A percentile compares a stretch with the other conserved stretches of the same genome.
Conservation (phyloP, 1,140 invertebrate genomes). For the Sycophaga agraensis region DNA sequence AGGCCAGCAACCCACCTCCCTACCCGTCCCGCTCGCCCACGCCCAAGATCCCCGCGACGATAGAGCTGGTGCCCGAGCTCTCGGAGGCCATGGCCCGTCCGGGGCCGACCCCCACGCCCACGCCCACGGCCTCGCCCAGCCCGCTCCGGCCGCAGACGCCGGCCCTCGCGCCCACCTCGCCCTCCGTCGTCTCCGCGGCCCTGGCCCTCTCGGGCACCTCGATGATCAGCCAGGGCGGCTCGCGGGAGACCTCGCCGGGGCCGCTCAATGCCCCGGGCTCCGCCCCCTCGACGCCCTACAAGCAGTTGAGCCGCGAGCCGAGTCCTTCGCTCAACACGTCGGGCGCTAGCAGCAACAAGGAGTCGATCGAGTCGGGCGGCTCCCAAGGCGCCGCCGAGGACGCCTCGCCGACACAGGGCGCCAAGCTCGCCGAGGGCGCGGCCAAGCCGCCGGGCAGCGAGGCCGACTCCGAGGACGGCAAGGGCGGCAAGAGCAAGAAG, state of each 20-base stretch:
- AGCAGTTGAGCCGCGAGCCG: constrained; percentile 3
- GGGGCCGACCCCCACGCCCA: constrained; percentile 16
- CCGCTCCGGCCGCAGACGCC: constrained; percentile 6
- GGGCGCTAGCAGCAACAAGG: constrained; percentile 16
- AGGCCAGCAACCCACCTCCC: neutral
- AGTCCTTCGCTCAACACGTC: constrained; percentile 29
- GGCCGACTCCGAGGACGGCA: constrained; percentile 47
- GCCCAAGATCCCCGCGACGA: constrained; percentile 19
- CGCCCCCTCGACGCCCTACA: neutral
- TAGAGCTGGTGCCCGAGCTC: neutral
- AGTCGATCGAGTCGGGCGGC: constrained; percentile 21
- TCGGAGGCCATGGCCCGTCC: neutral
- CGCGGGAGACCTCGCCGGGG: neutral
- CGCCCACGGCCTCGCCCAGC: constrained; percentile 8
- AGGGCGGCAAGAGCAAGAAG: constrained; percentile 47
- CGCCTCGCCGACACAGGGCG: neutral
- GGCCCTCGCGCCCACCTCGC: neutral
- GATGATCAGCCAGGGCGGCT: neutral
- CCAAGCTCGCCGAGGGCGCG: constrained; percentile 1
- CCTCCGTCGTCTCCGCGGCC: neutral
- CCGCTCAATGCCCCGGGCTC: neutral
- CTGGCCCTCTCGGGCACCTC: neutral
- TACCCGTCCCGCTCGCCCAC: constrained; percentile 17
- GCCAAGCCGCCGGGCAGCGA: constrained; percentile 31
- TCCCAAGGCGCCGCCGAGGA: neutral